These are phyloP conservation scores for Phaethon lepturus DNA, from an alignment of 2,113 vertebrate species.

Conservation along the genomic window DNA sequence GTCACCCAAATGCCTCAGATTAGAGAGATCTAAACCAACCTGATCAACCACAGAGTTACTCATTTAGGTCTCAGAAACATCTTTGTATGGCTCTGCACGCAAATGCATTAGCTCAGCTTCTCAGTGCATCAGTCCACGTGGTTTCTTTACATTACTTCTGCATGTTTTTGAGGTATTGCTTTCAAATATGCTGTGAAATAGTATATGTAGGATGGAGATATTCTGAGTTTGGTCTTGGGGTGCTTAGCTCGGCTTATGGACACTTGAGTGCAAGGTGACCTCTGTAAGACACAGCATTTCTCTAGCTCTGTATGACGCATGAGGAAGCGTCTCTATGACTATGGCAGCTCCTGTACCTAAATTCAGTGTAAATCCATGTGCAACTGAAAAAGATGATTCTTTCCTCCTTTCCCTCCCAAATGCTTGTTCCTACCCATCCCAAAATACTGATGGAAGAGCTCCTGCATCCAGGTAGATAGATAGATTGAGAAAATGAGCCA, in stretches of 20 bases:
- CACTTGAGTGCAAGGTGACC: neutral
- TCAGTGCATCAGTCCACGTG: neutral
- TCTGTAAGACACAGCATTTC: neutral
- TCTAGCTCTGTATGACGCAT: neutral
- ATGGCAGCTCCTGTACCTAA: neutral
- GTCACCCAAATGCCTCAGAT: neutral
- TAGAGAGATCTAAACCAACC: neutral
- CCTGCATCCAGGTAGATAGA: neutral
- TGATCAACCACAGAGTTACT: neutral
- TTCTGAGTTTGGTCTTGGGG: neutral
- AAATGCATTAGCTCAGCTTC: neutral
- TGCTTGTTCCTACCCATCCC: neutral
- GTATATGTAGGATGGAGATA: neutral
- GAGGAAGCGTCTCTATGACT: neutral
- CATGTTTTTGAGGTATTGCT: neutral
- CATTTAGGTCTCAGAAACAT: neutral
- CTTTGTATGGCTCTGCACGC: neutral
- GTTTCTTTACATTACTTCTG: neutral
- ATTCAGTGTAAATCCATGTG: neutral
- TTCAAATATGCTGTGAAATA: neutral
- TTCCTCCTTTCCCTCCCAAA: neutral
- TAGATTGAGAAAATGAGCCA: neutral
- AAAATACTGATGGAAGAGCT: neutral
- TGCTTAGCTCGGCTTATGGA: neutral
- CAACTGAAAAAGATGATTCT: neutral